Conservation (phyloP, 2,113 vertebrate species). For the Vicugna pacos region DNA sequence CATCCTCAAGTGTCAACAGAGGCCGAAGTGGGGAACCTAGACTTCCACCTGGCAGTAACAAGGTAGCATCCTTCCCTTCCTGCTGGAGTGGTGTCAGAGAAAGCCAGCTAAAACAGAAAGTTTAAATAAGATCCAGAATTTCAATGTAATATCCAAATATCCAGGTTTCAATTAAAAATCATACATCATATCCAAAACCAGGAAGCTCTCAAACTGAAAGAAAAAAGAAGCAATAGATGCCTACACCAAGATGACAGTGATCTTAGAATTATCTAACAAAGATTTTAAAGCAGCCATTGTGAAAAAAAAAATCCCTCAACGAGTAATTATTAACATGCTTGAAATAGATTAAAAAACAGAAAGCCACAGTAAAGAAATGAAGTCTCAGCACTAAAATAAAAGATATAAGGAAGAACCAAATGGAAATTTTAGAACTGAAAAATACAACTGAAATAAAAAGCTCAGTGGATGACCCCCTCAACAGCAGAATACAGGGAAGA, state of each 20-base stretch:
- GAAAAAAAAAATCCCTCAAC: neutral
- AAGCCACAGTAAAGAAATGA: neutral
- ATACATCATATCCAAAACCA: neutral
- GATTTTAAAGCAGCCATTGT: neutral
- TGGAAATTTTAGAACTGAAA: neutral
- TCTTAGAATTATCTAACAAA: neutral
- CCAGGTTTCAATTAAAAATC: neutral
- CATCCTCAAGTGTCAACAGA: neutral
- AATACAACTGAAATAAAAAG: neutral
- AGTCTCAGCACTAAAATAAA: neutral
- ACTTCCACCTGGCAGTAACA: neutral
- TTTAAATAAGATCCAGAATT: neutral
- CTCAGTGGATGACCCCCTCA: neutral
- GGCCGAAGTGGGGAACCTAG: neutral
- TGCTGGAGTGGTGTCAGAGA: neutral
- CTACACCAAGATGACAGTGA: neutral
- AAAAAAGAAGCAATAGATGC: constrained; percentile 8
- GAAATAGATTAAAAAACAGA: constrained; percentile 2
- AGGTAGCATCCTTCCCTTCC: neutral
- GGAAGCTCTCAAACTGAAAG: constrained; percentile 11
- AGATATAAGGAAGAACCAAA: neutral
- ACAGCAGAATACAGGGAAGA: neutral
- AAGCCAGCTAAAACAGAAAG: neutral
- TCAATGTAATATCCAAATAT: neutral
- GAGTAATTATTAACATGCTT: neutral